A percentile compares a stretch with the other conserved stretches of the same genome.
phyloP scores from a whole-genome alignment of 2,888 invertebrate genomes.

The Colostygia pectinataria region DNA sequence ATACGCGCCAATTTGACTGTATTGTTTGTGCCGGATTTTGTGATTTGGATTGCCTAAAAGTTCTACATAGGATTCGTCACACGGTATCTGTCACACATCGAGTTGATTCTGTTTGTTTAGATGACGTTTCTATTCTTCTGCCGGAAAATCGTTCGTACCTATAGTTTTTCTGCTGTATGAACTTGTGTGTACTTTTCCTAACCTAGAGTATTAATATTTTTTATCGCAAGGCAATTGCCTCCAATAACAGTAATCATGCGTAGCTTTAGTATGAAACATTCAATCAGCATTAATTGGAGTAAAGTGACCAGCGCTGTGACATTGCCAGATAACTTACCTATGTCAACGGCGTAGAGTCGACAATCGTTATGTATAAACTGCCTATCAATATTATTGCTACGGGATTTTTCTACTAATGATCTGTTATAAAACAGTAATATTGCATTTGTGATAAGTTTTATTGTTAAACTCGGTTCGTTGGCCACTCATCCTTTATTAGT shows the following conservation, averaged over 20 bases:
- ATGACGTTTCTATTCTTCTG: not conserved
- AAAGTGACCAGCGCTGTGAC: conserved; percentile 26
- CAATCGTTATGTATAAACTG: conserved; percentile 14
- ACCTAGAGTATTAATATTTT: not conserved
- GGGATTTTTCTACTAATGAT: conserved; percentile 28
- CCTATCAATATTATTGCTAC: conserved; percentile 21
- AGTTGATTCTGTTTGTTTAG: conserved; percentile 58
- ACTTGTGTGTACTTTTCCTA: conserved; percentile 1
- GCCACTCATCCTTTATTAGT: conserved; percentile 13
- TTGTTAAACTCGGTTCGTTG: conserved; percentile 18
- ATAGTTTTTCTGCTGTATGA: not conserved
- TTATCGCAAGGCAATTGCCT: conserved; percentile 27
- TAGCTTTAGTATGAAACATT: conserved; percentile 40
- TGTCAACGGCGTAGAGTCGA: conserved; percentile 28
- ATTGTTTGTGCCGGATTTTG: conserved; percentile 44
- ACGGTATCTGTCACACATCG: conserved; percentile 49
- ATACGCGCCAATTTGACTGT: conserved; percentile 50
- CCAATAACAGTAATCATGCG: conserved; percentile 35
- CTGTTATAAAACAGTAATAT: conserved; percentile 12
- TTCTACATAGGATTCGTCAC: conserved; percentile 41
- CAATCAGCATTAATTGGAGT: conserved; percentile 40
- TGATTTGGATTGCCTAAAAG: conserved; percentile 61
- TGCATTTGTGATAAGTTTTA: conserved; percentile 21
- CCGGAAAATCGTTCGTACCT: not conserved
- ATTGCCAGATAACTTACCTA: conserved; percentile 16